Percentiles rank a stretch among this genome's conserved stretches.
These are phyloP conservation scores for Xenentodon cancila DNA, from an alignment of 2,797 vertebrate species.

Conservation along the genomic window DNA sequence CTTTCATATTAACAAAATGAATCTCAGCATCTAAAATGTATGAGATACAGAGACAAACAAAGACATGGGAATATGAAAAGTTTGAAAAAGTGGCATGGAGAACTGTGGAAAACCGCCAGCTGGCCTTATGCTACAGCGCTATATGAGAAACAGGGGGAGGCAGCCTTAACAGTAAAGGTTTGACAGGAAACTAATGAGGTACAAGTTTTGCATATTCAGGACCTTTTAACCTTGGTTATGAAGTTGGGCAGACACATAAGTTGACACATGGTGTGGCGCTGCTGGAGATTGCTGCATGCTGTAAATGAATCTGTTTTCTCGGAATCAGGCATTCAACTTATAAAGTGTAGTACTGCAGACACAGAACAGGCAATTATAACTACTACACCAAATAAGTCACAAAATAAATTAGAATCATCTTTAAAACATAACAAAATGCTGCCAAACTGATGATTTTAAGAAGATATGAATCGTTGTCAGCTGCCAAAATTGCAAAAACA, in stretches of 20 bases:
- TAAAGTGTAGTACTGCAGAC: constrained; percentile 1
- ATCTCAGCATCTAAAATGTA: constrained; percentile 84
- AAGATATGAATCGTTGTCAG: constrained; percentile 3
- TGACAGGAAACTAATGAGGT: constrained; percentile 21
- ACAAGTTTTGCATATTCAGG: constrained; percentile 46
- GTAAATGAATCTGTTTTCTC: constrained; percentile 33
- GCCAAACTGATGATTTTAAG: background rate
- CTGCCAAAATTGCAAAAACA: constrained; percentile 25
- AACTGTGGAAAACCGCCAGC: constrained; percentile 13
- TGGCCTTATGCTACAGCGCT: constrained; percentile 16
- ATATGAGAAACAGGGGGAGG: constrained; percentile 6
- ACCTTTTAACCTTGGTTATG: constrained; percentile 52
- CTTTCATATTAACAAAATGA: constrained; percentile 90
- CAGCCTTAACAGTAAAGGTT: constrained; percentile 13
- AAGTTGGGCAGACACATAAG: constrained; percentile 20
- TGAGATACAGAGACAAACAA: constrained; percentile 16
- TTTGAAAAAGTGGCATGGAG: constrained; percentile 14
- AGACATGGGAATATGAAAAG: background rate
- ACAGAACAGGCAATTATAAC: background rate
- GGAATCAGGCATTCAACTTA: no score
- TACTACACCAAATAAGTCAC: constrained; percentile 1
- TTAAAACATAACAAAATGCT: background rate
- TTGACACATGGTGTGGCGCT: constrained; percentile 28
- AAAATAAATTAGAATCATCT: background rate
- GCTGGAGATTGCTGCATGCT: constrained; percentile 17